Base-by-base conservation (phyloP, 1,140 invertebrate species). In the Aphaenogaster floridana region DNA sequence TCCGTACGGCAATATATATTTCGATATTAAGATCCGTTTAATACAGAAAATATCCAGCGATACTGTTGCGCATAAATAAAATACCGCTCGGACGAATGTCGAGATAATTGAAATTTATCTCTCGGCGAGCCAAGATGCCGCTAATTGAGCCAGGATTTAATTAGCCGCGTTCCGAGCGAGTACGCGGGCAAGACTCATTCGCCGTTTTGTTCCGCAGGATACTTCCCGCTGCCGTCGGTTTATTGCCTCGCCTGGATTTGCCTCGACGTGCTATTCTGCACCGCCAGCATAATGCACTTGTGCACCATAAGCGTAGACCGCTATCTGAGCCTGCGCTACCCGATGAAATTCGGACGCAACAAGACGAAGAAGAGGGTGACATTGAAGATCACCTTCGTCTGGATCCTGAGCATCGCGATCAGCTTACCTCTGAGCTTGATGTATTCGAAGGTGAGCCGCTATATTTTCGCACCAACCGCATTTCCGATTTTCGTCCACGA, bases 291-390 rank as follows among this genome's bases (percentile, higher is more conserved):
- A 93, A 98, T 99, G 97, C 99, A 99, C 95, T 96, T 99, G 36
- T 99, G 98, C 95, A 99, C 98, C 76, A 99, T 99, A 93, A 98
- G 98, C 90, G 98, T 99, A 89, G 99, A 99, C 95, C 97, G 98
- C 90, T 98, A 98, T 94, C 96, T 98, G 8, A 98, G 97, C 21
- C 96, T 99, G 28, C 96, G 98, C 11, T 98, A 98, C 93, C 98
- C 98, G 0, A 98, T 98, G 97, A 97, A 97, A 92, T 99, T 98
- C 92, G 98, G 98, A 15, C 96, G 98, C 64, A 98, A 99, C 94
- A 99, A 99, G 93, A 98, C 98, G 3, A 97, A 97, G 61, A 96
- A 97, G 77, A 96, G 98, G 86, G 98, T 99, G n/a, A 97, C 97
- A 0, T 95, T 98, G 48, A 99, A 99, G 95, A 99, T 99, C 71